Base-by-base conservation (phyloP, 2,888 invertebrate genomes). In the Tricholauxania praeusta region DNA sequence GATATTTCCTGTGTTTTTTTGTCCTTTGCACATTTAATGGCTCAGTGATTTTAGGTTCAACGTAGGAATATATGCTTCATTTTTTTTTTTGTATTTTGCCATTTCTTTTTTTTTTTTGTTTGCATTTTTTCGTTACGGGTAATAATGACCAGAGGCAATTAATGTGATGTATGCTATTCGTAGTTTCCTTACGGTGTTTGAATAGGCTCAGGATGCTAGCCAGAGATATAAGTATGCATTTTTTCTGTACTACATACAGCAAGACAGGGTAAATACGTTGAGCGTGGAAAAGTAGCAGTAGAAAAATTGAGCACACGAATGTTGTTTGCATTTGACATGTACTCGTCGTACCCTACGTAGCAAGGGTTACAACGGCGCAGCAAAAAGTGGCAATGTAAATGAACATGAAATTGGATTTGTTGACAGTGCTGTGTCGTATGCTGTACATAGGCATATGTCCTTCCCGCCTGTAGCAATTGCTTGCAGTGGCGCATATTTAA, bases 361-460 rank as follows among this genome's bases (percentile, higher is more conserved):
- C 1, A 10, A 39, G 39, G 39, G 28, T 28, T 28, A 39, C 7
- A 39, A 10, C 1, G 39, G 39, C 6, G 39, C 7, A 39, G 39
- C 39, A 39, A 39, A 39, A 10, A 10, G 10, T 39, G 10, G 2
- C 39, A 62, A 62, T n/a, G n/a, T 62, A 47, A 62, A 62, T 62
- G 32, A 62, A 62, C 60, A 62, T 32, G 47, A 62, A 62, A 62
- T 62, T 62, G 60, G 60, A 62, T 62, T 62, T 62, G 60, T 62
- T 62, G 60, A 62, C 60, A 47, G 28, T 62, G 60, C 39, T 32
- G 28, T 10, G 32, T 47, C 10, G 1, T 7, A 7, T 10, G 39
- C 39, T 39, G 10, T 39, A 28, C 28, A 4, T 28, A 4, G 3
- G 28, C 28, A 28, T 28, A 28, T 28, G 28, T 39, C 10, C 39